These are phyloP conservation scores for Mus caroli DNA, from an alignment of 2,797 vertebrate genomes.

Conservation along the genomic window DNA sequence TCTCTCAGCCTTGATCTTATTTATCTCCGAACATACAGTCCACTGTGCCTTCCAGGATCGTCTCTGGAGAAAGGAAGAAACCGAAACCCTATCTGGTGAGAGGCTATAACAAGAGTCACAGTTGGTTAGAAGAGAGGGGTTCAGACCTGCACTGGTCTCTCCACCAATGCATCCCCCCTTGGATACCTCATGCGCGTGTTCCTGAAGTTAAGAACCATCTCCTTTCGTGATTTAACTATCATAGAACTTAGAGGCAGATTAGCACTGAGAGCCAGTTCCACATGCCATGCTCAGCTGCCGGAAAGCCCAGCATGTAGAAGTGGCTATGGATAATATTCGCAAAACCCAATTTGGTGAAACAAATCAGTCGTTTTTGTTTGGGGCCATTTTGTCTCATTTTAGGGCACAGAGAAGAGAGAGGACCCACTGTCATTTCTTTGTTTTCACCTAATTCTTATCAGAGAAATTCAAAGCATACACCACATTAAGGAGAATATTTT, in stretches of 20 bases:
- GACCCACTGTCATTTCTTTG: background rate
- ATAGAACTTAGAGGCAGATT: background rate
- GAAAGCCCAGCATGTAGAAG: background rate
- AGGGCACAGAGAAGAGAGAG: background rate
- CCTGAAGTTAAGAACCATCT: background rate
- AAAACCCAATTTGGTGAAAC: constrained; percentile 26
- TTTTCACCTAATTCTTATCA: background rate
- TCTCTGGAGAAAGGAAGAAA: background rate
- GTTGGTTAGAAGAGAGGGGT: background rate
- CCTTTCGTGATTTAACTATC: background rate
- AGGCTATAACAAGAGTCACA: no score
- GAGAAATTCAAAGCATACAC: background rate
- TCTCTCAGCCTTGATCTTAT: background rate
- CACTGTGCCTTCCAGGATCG: background rate
- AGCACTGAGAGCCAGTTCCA: background rate
- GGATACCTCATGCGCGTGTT: background rate
- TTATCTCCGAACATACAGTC: background rate
- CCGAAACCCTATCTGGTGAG: fast-evolving
- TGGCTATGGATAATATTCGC: background rate
- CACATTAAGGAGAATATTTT: background rate
- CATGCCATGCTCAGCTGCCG: background rate
- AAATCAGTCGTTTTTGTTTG: background rate
- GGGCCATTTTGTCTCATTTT: background rate
- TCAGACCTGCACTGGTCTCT: background rate
- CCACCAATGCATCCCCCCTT: fast-evolving